phyloP scores from a whole-genome alignment of 2,888 invertebrate species.

The Hyposoter didymator region DNA sequence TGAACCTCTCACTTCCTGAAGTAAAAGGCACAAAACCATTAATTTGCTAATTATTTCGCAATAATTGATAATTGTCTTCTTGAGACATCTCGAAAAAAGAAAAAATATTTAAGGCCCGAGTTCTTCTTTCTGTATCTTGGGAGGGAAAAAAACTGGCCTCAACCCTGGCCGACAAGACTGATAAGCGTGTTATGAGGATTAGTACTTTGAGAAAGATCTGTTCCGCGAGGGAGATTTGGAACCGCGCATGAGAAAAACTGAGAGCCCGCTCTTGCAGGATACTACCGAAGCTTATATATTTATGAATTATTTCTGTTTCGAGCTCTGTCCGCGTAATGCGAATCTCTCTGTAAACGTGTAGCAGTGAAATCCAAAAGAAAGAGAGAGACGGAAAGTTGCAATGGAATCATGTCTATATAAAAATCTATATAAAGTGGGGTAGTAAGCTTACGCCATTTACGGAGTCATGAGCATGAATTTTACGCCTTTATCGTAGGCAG shows the following conservation, averaged over 20 bases:
- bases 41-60: constrained; percentile 2
- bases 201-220: constrained; percentile 41
- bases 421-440: not conserved
- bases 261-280: constrained; percentile 10
- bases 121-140: not conserved
- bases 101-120: constrained; percentile 11
- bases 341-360: not conserved
- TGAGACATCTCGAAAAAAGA: constrained; percentile 2
- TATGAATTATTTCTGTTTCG: constrained; percentile 59
- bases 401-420: not conserved
- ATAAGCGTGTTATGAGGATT: constrained; percentile 42
- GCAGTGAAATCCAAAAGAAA: not conserved
- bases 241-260: constrained; percentile 32
- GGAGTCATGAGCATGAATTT: not conserved
- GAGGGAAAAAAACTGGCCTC: not conserved
- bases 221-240: constrained; percentile 31
- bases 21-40: not conserved
- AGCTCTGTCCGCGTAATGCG: constrained; percentile 28
- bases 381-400: not conserved
- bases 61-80: constrained; percentile 13
- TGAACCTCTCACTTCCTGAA: not conserved
- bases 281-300: constrained; percentile 55
- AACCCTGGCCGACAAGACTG: constrained; percentile 35
- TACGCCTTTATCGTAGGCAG: not conserved
- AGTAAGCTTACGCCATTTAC: not conserved